Evolutionary conservation across 2,797 vertebrate species (phyloP), one percentile per base, ranked within the genome.

Genomic region (Cryptoblepharus egeriae): DNA sequence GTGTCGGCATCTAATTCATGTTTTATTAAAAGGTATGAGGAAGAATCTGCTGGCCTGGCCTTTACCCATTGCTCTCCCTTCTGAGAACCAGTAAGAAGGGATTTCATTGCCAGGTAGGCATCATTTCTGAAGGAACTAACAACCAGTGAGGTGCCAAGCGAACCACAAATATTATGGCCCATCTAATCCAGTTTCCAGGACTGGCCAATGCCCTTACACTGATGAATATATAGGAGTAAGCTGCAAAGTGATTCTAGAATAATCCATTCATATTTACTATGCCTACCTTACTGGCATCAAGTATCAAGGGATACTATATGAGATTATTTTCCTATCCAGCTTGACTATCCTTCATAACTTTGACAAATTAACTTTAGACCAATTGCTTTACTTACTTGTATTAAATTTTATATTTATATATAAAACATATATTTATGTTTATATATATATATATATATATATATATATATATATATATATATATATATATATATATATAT

Each of bases 1-100:
- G 6, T 57, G 26, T 86, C 91, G 94, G 92, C 93, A 94, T 89
- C 92, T 93, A 82, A 91, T 92, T 93, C 93, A 94, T 93, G 94
- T 94, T 94, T 95, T 94, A 94, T 95, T 94, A 92, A 94, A 93
- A 94, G 84, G 87, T 87, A 91, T 76, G 85, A 90, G 88, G 88
- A 88, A 91, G 87, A 75, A 89, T 87, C 80, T 90, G 91, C 85
- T 83, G 20, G 45, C 71, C 60, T 0, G 2, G 80, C 84, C 84
- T 72, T 79, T 39, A 2, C 82, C 77, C 61, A 82, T 64, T 91
- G 87, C 90, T 85, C 32, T 7, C 85, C 89, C 89, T 84, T 85
- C 74, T 63, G 26, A n/a, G 68, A 71, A 75, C 63, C 18, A 15
- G 22, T 9, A 20, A 32, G n/a, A 35, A n/a, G 10, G 49, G 35